Conservation (phyloP, 2,888 invertebrate genomes). For the Phlogophora meticulosa region DNA sequence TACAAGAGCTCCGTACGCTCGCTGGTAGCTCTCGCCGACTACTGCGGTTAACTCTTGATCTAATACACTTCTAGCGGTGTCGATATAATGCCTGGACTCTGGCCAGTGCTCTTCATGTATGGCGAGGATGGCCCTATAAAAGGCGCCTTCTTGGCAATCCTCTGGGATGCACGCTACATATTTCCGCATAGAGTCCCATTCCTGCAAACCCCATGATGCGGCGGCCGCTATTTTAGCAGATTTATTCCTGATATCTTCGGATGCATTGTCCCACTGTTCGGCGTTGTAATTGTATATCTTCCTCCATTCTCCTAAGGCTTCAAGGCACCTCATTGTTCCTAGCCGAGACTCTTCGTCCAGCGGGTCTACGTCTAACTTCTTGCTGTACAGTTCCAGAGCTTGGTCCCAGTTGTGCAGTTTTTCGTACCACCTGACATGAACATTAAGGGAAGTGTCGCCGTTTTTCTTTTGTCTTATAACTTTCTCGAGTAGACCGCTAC, state of each 20-base stretch:
- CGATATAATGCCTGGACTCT: conserved; percentile 95
- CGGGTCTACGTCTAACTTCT: conserved; percentile 93
- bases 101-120: conserved; percentile 95
- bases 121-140: conserved; percentile 97
- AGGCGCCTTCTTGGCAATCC: conserved; percentile 98
- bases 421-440: conserved; percentile 98
- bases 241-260: conserved; percentile 86
- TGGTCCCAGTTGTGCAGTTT: conserved; percentile 99
- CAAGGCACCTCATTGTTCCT: conserved; percentile 98
- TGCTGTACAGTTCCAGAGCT: conserved; percentile 96
- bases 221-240: conserved; percentile 98
- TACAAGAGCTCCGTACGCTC: conserved; percentile 98
- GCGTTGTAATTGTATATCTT: conserved; percentile 94
- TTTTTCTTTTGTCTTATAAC: conserved; percentile 95
- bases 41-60: conserved; percentile 99
- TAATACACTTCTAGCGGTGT: conserved; percentile 97
- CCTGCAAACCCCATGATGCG: conserved; percentile 98
- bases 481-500: conserved; percentile 97
- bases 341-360: conserved; percentile 95
- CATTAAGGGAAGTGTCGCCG: conserved; percentile 89
- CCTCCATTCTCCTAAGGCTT: conserved; percentile 99
- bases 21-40: conserved; percentile 98
- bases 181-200: conserved; percentile 98
- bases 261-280: conserved; percentile 92
- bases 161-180: conserved; percentile 96